Evolutionary conservation across 2,113 vertebrate species (phyloP).

Genomic region (Neofelis nebulosa): DNA sequence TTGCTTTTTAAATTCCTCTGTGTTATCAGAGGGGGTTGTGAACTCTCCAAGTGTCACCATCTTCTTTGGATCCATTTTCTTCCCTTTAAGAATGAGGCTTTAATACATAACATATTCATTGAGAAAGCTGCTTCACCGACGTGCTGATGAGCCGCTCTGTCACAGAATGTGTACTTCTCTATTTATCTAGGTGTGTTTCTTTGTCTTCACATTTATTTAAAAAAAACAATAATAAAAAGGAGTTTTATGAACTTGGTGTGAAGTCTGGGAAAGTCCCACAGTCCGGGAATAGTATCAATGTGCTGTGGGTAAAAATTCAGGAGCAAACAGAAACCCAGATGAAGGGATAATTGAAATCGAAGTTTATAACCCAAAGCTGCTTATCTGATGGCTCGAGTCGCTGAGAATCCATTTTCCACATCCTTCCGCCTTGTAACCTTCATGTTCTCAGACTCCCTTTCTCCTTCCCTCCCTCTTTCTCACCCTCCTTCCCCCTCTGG

Average conservation of each 20-base stretch:
- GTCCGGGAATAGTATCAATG: neutral
- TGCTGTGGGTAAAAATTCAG: neutral
- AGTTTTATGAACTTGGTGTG: neutral
- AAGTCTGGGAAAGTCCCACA: slow-evolving; percentile 29
- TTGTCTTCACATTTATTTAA: neutral
- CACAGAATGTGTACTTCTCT: neutral
- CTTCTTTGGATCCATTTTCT: slow-evolving; percentile 11
- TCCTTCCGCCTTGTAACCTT: neutral
- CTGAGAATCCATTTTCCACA: neutral
- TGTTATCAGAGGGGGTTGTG: slow-evolving; percentile 3
- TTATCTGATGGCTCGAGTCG: neutral
- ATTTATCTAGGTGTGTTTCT: slow-evolving; percentile 39
- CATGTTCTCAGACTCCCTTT: neutral
- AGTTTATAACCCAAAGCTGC: neutral
- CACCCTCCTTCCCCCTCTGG: neutral
- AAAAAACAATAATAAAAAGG: neutral
- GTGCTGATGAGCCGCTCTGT: neutral
- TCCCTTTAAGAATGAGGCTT: neutral
- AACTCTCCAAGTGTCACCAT: slow-evolving; percentile 38
- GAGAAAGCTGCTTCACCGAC: neutral
- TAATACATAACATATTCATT: slow-evolving; percentile 46
- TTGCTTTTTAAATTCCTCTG: slow-evolving; percentile 39
- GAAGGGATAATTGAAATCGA: neutral
- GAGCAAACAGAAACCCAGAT: neutral
- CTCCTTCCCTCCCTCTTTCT: too few relatives aligned